Evolutionary conservation across 1,140 invertebrate species (phyloP), one percentile per base, ranked within the genome.

Genomic region (Sminthurinus signatus): DNA sequence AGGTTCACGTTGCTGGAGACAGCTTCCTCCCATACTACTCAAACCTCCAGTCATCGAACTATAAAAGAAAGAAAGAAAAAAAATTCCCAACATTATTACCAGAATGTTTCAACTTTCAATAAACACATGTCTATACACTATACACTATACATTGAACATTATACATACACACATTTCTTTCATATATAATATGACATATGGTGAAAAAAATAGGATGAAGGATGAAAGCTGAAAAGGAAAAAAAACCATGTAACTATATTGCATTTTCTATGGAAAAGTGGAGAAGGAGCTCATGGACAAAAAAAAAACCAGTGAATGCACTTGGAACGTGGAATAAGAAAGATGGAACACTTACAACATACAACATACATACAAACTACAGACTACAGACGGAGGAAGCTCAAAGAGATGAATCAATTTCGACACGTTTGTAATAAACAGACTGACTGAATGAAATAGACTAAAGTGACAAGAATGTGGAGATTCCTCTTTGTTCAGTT

Each of bases 1-100:
- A 17, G 78, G 69, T 82, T 80, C 78, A n/a, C 89, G 81, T 79
- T 92, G 90, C 77, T 95, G 91, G 60, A 95, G 82, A 77, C 92
- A 96, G 74, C 90, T 90, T 67, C 86, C 84, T 69, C 86, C 83
- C 81, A 91, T 87, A 58, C 80, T 87, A 71, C 88, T 85, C 73
- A 91, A 75, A 69, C 85, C 84, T 59, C 83, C 81, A 25, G 88
- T 85, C 89, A 92, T 92, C 42, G 88, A 87, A 77, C 86, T 89
- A 81, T 66, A 77, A 43, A 46, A 25, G 27, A 48, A 25, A 50
- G 19, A 59, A 59, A 59, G 39, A 59, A 14, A 36, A 36, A 36
- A 36, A 36, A 36, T n/a, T 46, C n/a, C n/a, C n/a, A n/a, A n/a
- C n/a, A 42, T 42, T 42, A 42, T 42, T 10, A 42, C 39, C 39